phyloP scores from a whole-genome alignment of 2,797 vertebrate species.

The Synanceia verrucosa region DNA sequence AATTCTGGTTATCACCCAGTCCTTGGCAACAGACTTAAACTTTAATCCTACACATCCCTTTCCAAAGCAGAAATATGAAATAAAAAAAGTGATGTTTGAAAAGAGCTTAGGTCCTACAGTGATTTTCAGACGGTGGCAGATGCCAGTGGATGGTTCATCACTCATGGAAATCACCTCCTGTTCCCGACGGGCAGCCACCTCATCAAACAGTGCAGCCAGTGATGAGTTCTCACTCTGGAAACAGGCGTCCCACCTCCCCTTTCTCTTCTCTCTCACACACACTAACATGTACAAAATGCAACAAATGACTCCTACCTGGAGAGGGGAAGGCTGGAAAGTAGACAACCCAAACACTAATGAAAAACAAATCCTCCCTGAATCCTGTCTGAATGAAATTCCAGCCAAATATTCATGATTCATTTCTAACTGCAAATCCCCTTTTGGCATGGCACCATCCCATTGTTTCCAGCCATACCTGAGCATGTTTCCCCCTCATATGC shows the following conservation, averaged over 20 bases:
- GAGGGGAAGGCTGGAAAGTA: background rate
- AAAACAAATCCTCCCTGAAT: slow-evolving; percentile 58
- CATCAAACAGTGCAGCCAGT: slow-evolving; percentile 35
- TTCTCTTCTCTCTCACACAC: background rate
- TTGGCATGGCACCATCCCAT: slow-evolving; percentile 29
- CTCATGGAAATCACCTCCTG: slow-evolving; percentile 39
- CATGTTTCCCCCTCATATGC: slow-evolving; percentile 15
- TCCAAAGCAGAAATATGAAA: background rate
- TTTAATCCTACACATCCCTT: background rate
- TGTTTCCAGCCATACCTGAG: slow-evolving; percentile 39
- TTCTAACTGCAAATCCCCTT: slow-evolving; percentile 44
- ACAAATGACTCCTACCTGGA: slow-evolving; percentile 30
- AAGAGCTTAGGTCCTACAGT: background rate
- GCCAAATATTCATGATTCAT: slow-evolving; percentile 42
- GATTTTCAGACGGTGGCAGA: slow-evolving; percentile 32
- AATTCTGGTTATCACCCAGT: background rate
- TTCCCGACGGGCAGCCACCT: slow-evolving; percentile 36
- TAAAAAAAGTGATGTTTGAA: slow-evolving; percentile 2
- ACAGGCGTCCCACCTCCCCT: slow-evolving; percentile 8
- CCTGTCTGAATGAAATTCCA: slow-evolving; percentile 17
- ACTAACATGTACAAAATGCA: slow-evolving; percentile 19
- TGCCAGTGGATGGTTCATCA: slow-evolving; percentile 39
- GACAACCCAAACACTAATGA: slow-evolving; percentile 50
- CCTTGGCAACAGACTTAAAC: background rate
- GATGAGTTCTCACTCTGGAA: slow-evolving; percentile 32